phyloP scores from a whole-genome alignment of 2,113 vertebrate genomes.

The Stegastes partitus region DNA sequence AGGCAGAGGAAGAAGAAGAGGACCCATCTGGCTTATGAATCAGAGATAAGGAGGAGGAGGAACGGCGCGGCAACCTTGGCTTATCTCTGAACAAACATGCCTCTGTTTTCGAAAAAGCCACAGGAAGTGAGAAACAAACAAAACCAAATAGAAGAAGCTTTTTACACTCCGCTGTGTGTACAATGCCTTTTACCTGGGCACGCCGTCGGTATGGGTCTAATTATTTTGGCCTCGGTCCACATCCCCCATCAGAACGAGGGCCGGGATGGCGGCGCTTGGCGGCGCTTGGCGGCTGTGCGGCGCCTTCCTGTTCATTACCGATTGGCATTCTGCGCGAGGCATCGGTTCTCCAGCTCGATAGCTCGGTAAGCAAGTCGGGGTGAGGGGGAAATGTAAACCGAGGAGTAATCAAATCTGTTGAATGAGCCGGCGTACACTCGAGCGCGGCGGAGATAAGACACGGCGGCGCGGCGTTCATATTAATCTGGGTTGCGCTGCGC shows the following conservation, averaged over 20 bases:
- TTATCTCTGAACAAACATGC: constrained; percentile 77
- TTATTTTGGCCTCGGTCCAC: constrained; percentile 74
- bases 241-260: constrained; percentile 55
- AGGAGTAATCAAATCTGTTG: constrained; percentile 72
- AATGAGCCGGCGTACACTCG: constrained; percentile 64
- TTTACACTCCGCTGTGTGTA: constrained; percentile 39
- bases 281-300: too few species aligned
- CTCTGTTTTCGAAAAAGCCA: constrained; percentile 57
- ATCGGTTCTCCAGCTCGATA: constrained; percentile 50
- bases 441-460: constrained; percentile 63
- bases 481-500: constrained; percentile 49
- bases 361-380: constrained; percentile 58
- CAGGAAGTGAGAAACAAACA: constrained; percentile 68
- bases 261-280: too few species aligned
- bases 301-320: constrained; percentile 66
- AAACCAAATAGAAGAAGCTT: constrained; percentile 49
- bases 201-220: constrained; percentile 63
- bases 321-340: constrained; percentile 59
- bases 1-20: constrained; percentile 48
- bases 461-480: constrained; percentile 34
- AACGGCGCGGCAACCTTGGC: constrained; percentile 66
- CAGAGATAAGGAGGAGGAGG: constrained; percentile 69
- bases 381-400: constrained; percentile 71
- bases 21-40: constrained; percentile 75
- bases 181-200: constrained; percentile 55